Evolutionary conservation across 2,888 invertebrate genomes (phyloP), one percentile per base, ranked within the genome.

Genomic region (Dyspetes luteomarginatus): DNA sequence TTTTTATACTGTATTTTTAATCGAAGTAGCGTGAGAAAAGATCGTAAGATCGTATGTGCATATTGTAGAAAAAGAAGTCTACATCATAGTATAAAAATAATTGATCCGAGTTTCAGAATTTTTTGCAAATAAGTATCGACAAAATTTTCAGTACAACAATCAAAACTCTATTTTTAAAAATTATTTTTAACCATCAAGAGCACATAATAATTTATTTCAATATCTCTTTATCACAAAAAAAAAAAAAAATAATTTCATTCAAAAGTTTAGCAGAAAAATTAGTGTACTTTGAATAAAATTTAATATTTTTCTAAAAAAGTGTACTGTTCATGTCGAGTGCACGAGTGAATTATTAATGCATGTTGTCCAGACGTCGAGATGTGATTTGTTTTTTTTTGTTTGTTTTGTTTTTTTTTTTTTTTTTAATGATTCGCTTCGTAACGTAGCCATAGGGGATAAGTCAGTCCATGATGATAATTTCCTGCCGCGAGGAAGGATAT

Each of bases 401-500:
- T 36, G 36, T 36, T 9, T 36, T 36, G n/a, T 36, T 36, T 36
- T 9, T 36, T 9, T 36, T 36, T 4, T 36, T 36, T 12, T 15
- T 48, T 48, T 48, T 48, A 15, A 5, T 48, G 30, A 7, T 50
- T 71, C 71, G 26, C 24, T 60, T 56, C 62, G 58, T 74, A 71
- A 78, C 62, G 24, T 43, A 55, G 48, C 78, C 62, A 73, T 64
- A 48, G 73, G 81, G 69, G 52, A 71, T 30, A 69, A 74, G 78
- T 72, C 69, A 56, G 43, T 76, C 65, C 64, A 73, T 72, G 73
- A 78, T 64, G 73, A 75, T 83, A 85, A 86, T 88, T 87, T 87
- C 86, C 86, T 83, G 81, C 80, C 74, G 48, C 76, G 81, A 76
- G 83, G 78, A 83, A 76, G 78, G 76, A 77, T 81, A 81, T 80